phyloP scores from a whole-genome alignment of 2,888 invertebrate species.

The Anagyrus pseudococci region DNA sequence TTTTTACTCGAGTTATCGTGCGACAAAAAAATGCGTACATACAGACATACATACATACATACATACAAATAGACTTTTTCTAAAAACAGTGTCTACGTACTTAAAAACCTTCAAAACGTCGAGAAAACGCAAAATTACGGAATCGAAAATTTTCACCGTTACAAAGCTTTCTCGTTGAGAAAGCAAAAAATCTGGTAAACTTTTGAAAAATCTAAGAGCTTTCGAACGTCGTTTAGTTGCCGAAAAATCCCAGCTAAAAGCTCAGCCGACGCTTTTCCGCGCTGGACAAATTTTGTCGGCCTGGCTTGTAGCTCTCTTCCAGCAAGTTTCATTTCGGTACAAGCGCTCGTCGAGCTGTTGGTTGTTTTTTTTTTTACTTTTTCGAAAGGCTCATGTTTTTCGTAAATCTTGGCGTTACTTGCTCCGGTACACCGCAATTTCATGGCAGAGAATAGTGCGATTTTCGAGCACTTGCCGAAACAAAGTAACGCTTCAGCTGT shows the following conservation, averaged over 20 bases:
- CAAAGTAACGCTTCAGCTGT: neutral
- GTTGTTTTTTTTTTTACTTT: neutral
- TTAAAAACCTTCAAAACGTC: too few species aligned
- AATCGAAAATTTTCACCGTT: too few species aligned
- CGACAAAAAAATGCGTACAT: too few species aligned
- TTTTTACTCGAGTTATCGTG: too few species aligned
- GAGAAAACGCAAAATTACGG: too few species aligned
- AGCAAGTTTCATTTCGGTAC: neutral
- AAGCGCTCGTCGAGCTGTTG: slow-evolving; percentile 1
- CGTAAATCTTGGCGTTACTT: slow-evolving; percentile 1
- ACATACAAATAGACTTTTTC: too few species aligned
- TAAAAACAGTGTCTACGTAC: too few species aligned
- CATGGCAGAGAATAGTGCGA: slow-evolving; percentile 3
- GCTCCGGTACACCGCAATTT: slow-evolving; percentile 23
- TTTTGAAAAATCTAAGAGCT: too few species aligned
- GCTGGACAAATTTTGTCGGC: neutral
- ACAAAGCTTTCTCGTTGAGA: too few species aligned
- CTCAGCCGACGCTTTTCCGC: neutral
- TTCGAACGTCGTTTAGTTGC: too few species aligned
- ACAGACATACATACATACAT: too few species aligned
- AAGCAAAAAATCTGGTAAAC: neutral
- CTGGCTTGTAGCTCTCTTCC: neutral
- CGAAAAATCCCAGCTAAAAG: neutral
- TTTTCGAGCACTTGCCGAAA: neutral
- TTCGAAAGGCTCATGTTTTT: slow-evolving; percentile 1